Conservation (phyloP, 2,888 invertebrate genomes). For the Athalia rosae region DNA sequence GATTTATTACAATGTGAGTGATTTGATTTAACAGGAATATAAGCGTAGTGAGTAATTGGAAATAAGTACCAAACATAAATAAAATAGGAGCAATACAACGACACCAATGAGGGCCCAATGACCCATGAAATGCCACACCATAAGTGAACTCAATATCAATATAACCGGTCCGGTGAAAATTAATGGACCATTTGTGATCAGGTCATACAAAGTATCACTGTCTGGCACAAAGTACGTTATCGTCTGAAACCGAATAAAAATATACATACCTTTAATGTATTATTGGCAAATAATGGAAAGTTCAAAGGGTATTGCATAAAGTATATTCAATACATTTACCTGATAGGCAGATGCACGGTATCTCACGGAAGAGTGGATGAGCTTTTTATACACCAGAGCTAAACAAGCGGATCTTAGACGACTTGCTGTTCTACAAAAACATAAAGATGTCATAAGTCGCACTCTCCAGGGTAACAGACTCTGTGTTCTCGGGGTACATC, state of each 20-base stretch:
- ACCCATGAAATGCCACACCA: conserved; percentile 74
- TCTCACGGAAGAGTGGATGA: conserved; percentile 62
- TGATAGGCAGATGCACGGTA: conserved; percentile 60
- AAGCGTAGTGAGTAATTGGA: background rate
- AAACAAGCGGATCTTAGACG: conserved; percentile 67
- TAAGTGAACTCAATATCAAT: conserved; percentile 72
- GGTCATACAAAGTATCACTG: conserved; percentile 75
- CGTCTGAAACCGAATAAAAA: conserved; percentile 72
- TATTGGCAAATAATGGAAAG: background rate
- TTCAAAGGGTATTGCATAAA: background rate
- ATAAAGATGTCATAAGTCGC: background rate
- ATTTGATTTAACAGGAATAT: conserved; percentile 16
- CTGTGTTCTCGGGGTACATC: no score
- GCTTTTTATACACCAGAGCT: conserved; percentile 66
- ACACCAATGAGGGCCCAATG: conserved; percentile 75
- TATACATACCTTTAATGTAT: conserved; percentile 15
- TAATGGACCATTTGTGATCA: conserved; percentile 74
- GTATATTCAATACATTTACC: conserved; percentile 50
- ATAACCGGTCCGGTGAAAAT: conserved; percentile 75
- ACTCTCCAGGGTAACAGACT: no score
- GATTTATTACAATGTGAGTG: background rate
- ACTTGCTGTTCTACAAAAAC: conserved; percentile 63
- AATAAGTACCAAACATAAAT: conserved; percentile 52
- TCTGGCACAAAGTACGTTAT: conserved; percentile 73
- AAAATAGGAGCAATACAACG: conserved; percentile 73